These are phyloP conservation scores for Volucella inanis DNA, from an alignment of 2,888 invertebrate species.

Conservation along the genomic window DNA sequence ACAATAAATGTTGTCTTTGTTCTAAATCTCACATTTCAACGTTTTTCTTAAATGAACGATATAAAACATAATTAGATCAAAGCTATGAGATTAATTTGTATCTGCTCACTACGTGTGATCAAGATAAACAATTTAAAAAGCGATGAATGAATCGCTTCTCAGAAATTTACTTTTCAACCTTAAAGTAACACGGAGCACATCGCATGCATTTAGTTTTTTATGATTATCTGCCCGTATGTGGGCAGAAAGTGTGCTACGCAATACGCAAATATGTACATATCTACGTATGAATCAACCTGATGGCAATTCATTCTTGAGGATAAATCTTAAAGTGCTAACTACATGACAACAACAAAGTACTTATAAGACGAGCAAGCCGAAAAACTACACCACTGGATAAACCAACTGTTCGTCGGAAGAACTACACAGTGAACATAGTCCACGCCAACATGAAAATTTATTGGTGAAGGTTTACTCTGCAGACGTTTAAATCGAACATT, in stretches of 20 bases:
- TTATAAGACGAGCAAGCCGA: slow-evolving; percentile 75
- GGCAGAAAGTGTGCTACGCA: slow-evolving; percentile 66
- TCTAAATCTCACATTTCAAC: too few species aligned
- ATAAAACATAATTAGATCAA: slow-evolving; percentile 47
- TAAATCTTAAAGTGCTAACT: slow-evolving; percentile 83
- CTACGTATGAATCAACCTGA: slow-evolving; percentile 78
- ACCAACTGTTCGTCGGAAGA: slow-evolving; percentile 76
- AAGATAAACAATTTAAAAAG: slow-evolving; percentile 45
- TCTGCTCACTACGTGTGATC: slow-evolving; percentile 46
- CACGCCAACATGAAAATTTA: slow-evolving; percentile 52
- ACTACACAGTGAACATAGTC: slow-evolving; percentile 26
- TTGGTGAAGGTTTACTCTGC: slow-evolving; percentile 47
- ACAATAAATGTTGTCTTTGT: too few species aligned
- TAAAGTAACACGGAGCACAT: slow-evolving; percentile 34
- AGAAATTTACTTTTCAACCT: slow-evolving; percentile 40
- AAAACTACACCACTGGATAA: slow-evolving; percentile 75
- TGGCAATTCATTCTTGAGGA: slow-evolving; percentile 83
- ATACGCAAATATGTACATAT: slow-evolving; percentile 49
- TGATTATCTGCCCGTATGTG: slow-evolving; percentile 63
- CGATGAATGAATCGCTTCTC: slow-evolving; percentile 62
- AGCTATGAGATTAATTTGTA: slow-evolving; percentile 57
- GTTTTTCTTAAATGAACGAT: not conserved
- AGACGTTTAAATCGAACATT: slow-evolving; percentile 68
- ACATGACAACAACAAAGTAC: slow-evolving; percentile 83
- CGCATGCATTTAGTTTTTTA: slow-evolving; percentile 50